phyloP scores from a whole-genome alignment of 2,888 invertebrate genomes.

The Podotricha telesiphe region DNA sequence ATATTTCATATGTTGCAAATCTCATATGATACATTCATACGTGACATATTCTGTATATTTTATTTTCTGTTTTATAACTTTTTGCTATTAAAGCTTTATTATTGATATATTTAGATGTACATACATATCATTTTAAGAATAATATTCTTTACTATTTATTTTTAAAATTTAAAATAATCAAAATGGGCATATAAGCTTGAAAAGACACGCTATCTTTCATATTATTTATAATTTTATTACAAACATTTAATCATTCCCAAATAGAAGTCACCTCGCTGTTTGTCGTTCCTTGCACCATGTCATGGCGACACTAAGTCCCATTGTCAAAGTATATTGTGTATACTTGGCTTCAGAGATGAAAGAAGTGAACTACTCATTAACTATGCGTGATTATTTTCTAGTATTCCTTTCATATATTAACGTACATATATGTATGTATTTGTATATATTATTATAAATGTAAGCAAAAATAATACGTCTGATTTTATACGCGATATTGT shows the following conservation, averaged over 20 bases:
- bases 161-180: no score
- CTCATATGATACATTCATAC: not conserved
- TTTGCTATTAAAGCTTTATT: no score
- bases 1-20: conserved; percentile 8
- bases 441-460: not conserved
- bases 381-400: not conserved
- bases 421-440: not conserved
- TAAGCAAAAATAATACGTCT: no score
- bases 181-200: no score
- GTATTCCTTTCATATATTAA: not conserved
- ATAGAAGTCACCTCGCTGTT: no score
- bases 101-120: no score
- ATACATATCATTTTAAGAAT: no score
- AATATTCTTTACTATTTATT: no score
- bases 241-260: no score
- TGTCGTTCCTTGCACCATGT: not conserved
- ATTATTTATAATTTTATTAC: no score
- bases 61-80: not conserved
- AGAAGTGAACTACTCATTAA: conserved; percentile 24
- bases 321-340: conserved; percentile 21
- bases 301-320: conserved; percentile 26
- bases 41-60: not conserved
- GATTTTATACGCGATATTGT: no score
- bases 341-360: conserved; percentile 25
- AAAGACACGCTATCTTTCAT: no score